Evolutionary conservation across 2,113 vertebrate genomes (phyloP).

Genomic region (Upupa epops): DNA sequence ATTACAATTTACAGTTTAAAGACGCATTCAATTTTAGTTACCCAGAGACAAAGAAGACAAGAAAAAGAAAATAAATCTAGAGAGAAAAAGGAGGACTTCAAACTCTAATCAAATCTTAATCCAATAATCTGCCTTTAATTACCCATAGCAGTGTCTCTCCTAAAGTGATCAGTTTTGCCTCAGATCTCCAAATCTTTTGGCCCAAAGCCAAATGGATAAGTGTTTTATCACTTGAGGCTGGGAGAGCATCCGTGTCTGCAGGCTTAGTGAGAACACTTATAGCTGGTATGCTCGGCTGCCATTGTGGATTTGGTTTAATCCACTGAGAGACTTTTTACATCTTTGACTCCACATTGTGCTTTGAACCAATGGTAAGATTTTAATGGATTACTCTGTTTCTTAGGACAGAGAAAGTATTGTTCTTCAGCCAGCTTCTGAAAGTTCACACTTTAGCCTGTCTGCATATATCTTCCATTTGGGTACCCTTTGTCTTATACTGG

Average conservation of each 20-base stretch:
- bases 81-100: constrained; percentile 58
- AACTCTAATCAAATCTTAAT: constrained; percentile 68
- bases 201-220: constrained; percentile 56
- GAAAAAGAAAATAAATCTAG: constrained; percentile 30
- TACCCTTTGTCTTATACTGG: not conserved
- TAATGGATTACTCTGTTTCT: constrained; percentile 9
- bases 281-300: constrained; percentile 33
- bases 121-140: constrained; percentile 71
- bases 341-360: not conserved
- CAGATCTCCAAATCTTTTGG: constrained; percentile 62
- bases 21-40: constrained; percentile 65
- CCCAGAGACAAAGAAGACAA: constrained; percentile 52
- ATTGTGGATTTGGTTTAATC: constrained; percentile 63
- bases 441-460: constrained; percentile 3
- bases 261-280: constrained; percentile 39
- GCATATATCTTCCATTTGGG: constrained; percentile 13
- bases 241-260: constrained; percentile 22
- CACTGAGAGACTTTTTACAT: not conserved
- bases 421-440: not conserved
- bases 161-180: constrained; percentile 65
- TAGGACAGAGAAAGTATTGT: not conserved
- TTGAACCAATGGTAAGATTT: constrained; percentile 25
- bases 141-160: constrained; percentile 39
- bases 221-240: constrained; percentile 62
- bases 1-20: constrained; percentile 67